Conservation (phyloP, 2,113 vertebrate genomes). For the Serilophus lunatus region DNA sequence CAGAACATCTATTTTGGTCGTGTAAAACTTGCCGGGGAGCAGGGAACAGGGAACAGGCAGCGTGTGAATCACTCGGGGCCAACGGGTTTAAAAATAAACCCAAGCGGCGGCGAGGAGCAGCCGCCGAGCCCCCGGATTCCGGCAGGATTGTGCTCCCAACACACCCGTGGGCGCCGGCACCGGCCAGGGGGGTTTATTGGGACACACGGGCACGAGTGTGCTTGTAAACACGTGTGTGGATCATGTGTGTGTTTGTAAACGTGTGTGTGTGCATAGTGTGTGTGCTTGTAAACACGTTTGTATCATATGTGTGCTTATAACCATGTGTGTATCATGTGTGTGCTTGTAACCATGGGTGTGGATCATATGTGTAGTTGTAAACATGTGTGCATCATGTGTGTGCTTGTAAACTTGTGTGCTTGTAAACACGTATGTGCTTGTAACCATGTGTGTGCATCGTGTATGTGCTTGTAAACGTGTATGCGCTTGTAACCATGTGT, state of each 20-base stretch:
- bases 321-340: background rate
- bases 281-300: background rate
- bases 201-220: background rate
- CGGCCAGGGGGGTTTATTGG: background rate
- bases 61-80: conserved; percentile 51
- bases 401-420: background rate
- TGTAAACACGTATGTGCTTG: background rate
- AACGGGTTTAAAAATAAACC: conserved; percentile 59
- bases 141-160: background rate
- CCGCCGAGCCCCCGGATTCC: background rate
- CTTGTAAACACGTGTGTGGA: background rate
- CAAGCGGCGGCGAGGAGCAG: background rate
- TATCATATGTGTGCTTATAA: background rate
- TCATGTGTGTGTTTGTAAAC: background rate
- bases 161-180: background rate
- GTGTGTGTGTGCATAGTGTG: no score
- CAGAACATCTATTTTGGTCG: conserved; percentile 58
- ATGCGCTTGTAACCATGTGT: background rate
- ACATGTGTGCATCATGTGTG: no score
- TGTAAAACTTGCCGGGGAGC: conserved; percentile 17
- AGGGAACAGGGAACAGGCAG: conserved; percentile 34
- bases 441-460: no score
- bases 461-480: background rate
- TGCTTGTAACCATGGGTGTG: background rate
- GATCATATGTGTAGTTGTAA: background rate